Evolutionary conservation across 53 echinoderm and acorn worm species (phyloP), one percentile per base, ranked within the genome.

Genomic region (Antedon mediterranea): DNA sequence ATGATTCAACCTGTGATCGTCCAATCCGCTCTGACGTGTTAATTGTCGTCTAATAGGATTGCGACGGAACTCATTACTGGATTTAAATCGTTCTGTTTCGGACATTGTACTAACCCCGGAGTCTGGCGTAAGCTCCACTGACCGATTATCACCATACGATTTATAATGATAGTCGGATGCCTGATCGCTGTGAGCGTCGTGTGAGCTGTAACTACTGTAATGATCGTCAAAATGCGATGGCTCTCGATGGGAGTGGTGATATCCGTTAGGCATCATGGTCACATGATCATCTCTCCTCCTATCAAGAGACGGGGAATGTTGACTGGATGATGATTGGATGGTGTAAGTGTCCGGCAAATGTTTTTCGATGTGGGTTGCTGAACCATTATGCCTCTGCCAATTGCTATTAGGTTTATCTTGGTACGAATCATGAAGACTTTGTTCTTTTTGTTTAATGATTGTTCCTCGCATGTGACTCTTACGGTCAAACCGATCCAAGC

Each of bases 91-190:
- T 33, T 76, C 76, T 28, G 86, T 88, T 30, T 90, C 92, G 6
- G 92, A 93, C 4, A 92, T 88, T 0, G 98, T 98, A 74, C 98
- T 98, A 71, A 98, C 89, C 23, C 98, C 98, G n/a, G 98, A 98
- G 75, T 98, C 98, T 3, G 98, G 98, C 32, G 98, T 98, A 27
- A 98, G 92, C 82, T 98, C 98, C 14, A 92, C 85, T 6, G 89
- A 85, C n/a, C 90, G 90, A 6, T 90, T 73, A 34, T 98, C 92
- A 28, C 81, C 76, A 34, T 76, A 76, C 0, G 34, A 18, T 76
- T 32, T 84, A 57, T 92, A 98, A 29, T 85, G 89, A 44, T 86
- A 57, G 42, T 94, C 90, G 13, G 83, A 84, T 30, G 80, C 84
- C 75, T 73, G 71, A 32, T 82, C 83, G 71, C 85, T 85, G 34